A percentile compares a stretch with the other conserved stretches of the same genome.
Conservation (phyloP, 2,888 invertebrate species). For the Epicampocera succincta region DNA sequence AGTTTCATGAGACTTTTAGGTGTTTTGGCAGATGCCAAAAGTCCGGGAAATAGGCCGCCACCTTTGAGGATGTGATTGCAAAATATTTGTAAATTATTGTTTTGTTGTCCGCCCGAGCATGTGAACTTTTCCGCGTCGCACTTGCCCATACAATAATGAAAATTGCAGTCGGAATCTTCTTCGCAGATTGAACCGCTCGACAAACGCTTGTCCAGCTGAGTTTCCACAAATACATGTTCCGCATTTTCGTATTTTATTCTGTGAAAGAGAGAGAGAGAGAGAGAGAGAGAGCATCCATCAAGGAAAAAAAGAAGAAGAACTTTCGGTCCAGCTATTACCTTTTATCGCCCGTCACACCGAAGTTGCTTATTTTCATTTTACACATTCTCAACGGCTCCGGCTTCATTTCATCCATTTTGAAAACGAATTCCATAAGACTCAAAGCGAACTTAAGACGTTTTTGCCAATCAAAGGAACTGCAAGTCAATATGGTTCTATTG, state of each 20-base stretch:
- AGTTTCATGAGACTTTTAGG: constrained; percentile 75
- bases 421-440: constrained; percentile 79
- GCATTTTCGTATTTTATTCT: constrained; percentile 80
- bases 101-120: constrained; percentile 78
- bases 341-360: constrained; percentile 78
- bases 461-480: constrained; percentile 77
- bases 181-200: constrained; percentile 76
- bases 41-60: constrained; percentile 77
- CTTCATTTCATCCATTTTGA: constrained; percentile 79
- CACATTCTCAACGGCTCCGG: constrained; percentile 80
- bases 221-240: constrained; percentile 77
- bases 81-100: constrained; percentile 80
- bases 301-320: no score
- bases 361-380: constrained; percentile 78
- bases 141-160: constrained; percentile 77
- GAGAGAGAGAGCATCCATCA: no score
- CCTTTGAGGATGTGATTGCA: constrained; percentile 78
- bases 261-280: no score
- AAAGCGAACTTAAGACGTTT: constrained; percentile 79
- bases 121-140: constrained; percentile 76
- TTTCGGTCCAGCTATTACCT: constrained; percentile 68
- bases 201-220: constrained; percentile 77
- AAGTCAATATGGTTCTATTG: constrained; percentile 1
- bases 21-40: constrained; percentile 76
- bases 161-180: constrained; percentile 76